These are phyloP conservation scores for Phthorimaea operculella DNA, from an alignment of 1,140 invertebrate species.

Conservation along the genomic window DNA sequence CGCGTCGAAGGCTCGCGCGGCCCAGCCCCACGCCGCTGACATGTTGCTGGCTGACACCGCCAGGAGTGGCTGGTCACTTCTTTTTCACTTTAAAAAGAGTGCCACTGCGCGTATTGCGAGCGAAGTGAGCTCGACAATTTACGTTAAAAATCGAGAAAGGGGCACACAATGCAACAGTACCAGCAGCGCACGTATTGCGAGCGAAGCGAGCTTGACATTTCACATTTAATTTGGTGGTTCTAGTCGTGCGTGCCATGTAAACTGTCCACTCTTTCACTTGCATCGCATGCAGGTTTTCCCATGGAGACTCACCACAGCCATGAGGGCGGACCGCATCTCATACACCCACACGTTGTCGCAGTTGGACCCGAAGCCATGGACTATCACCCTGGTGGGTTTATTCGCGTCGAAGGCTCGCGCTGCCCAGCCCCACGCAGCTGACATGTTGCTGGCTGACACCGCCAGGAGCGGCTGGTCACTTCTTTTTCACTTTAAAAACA, in stretches of 20 bases:
- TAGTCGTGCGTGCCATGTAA: too few relatives aligned
- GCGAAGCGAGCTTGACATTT: too few relatives aligned
- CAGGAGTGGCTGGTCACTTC: slow-evolving; percentile 72
- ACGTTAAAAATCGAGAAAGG: too few relatives aligned
- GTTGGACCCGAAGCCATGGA: slow-evolving; percentile 94
- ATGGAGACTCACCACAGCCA: slow-evolving; percentile 86
- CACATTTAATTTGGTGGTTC: too few relatives aligned
- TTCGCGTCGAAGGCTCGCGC: slow-evolving; percentile 73
- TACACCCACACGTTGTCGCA: slow-evolving; percentile 92
- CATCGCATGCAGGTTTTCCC: too few relatives aligned
- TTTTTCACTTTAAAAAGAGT: too few relatives aligned
- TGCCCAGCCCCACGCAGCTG: slow-evolving; percentile 72
- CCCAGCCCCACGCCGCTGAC: slow-evolving; percentile 72
- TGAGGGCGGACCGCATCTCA: slow-evolving; percentile 90
- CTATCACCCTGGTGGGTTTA: slow-evolving; percentile 88
- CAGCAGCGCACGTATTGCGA: too few relatives aligned
- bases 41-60: slow-evolving; percentile 77
- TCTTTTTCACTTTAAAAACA: slow-evolving; percentile 41
- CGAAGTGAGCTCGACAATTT: too few relatives aligned
- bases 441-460: slow-evolving; percentile 76
- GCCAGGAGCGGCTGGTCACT: slow-evolving; percentile 73
- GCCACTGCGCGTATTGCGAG: too few relatives aligned
- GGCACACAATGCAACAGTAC: too few relatives aligned
- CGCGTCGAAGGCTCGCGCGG: slow-evolving; percentile 72
- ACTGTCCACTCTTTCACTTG: too few relatives aligned